A percentile compares a stretch with the other conserved stretches of the same genome.
These are phyloP conservation scores for Tortrix viridana DNA, from an alignment of 2,888 invertebrate genomes.

Conservation along the genomic window DNA sequence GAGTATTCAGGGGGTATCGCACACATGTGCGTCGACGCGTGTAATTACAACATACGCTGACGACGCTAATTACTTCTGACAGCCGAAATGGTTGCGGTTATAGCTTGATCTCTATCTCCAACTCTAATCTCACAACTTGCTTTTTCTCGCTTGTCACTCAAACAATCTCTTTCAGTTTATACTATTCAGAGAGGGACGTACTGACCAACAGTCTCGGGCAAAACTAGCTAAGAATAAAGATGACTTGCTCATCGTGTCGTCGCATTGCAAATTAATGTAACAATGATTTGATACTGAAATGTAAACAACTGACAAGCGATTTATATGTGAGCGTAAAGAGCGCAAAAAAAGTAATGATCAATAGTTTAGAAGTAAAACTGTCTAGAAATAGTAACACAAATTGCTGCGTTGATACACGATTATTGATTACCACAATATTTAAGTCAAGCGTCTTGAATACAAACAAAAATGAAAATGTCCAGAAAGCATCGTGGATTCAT, in stretches of 20 bases:
- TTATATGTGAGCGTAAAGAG: constrained; percentile 6
- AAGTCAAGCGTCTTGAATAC: too few species aligned
- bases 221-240: constrained; percentile 3
- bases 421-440: too few species aligned
- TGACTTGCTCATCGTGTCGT: constrained; percentile 26
- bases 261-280: constrained; percentile 32
- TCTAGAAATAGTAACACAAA: background rate
- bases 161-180: too few species aligned
- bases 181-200: too few species aligned
- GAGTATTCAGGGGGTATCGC: constrained; percentile 17
- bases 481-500: too few species aligned
- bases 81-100: constrained; percentile 29
- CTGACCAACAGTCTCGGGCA: too few species aligned
- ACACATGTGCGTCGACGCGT: constrained; percentile 23
- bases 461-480: too few species aligned
- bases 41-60: constrained; percentile 23
- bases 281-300: constrained; percentile 29
- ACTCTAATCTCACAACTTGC: too few species aligned
- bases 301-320: constrained; percentile 17
- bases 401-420: too few species aligned
- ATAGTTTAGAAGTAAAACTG: background rate
- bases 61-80: constrained; percentile 33
- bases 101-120: constrained; percentile 8
- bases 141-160: too few species aligned
- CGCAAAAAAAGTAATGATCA: constrained; percentile 2